phyloP scores from a whole-genome alignment of 2,113 vertebrate genomes.

The Hyaena hyaena region DNA sequence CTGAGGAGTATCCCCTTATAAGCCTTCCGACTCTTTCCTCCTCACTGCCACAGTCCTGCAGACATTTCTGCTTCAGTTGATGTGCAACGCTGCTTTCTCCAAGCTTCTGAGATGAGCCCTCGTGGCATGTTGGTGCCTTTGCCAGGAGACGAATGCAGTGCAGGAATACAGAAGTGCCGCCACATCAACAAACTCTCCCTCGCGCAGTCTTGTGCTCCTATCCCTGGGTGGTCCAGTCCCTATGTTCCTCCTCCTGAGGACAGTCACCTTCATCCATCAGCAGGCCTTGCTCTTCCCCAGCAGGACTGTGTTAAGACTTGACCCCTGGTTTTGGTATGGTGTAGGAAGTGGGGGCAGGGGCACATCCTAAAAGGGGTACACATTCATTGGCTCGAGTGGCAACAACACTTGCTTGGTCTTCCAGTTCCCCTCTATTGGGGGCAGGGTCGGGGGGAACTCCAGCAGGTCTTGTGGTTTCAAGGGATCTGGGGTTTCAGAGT shows the following conservation, averaged over 20 bases:
- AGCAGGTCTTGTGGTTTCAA: background rate
- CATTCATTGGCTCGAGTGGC: background rate
- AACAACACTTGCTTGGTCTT: background rate
- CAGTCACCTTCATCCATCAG: background rate
- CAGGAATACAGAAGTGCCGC: accelerated
- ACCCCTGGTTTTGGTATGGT: background rate
- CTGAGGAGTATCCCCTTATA: no score
- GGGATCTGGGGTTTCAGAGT: background rate
- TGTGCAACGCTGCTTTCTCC: background rate
- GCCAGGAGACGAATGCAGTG: background rate
- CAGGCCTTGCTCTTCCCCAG: background rate
- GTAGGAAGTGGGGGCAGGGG: background rate
- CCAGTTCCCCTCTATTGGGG: no score
- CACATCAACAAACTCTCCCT: background rate
- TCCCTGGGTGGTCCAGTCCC: background rate
- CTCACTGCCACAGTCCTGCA: accelerated
- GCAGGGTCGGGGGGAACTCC: background rate
- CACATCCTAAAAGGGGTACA: accelerated
- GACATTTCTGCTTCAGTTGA: background rate
- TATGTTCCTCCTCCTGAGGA: background rate
- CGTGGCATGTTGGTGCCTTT: accelerated
- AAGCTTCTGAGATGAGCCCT: background rate
- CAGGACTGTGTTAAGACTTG: background rate
- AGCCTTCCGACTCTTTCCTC: background rate
- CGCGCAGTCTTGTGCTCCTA: background rate